These are phyloP conservation scores for Aleadryas rufinucha DNA, from an alignment of 2,113 vertebrate species.

Conservation along the genomic window DNA sequence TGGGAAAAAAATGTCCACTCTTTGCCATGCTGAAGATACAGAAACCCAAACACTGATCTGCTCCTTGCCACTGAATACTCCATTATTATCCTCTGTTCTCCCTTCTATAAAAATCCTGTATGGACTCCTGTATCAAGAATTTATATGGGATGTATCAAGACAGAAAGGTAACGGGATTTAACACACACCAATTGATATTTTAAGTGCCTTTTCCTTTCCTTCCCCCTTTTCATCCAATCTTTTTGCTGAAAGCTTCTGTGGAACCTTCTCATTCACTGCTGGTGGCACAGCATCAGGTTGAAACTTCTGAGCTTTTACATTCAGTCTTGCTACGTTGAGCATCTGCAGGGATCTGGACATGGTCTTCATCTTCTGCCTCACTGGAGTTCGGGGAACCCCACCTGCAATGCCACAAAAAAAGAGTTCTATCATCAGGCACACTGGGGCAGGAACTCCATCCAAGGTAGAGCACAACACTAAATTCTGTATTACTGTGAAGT, in stretches of 20 bases:
- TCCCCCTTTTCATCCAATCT: conserved; percentile 69
- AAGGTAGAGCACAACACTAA: not conserved
- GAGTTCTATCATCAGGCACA: not conserved
- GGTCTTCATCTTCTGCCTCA: conserved; percentile 95
- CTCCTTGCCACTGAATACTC: not conserved
- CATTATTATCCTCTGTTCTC: not conserved
- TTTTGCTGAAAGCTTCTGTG: conserved; percentile 63
- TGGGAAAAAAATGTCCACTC: not conserved
- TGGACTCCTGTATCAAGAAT: not conserved
- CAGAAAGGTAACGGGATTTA: not conserved
- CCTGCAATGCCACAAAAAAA: conserved; percentile 61
- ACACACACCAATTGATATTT: conserved; percentile 41
- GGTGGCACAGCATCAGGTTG: conserved; percentile 70
- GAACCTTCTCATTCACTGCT: conserved; percentile 49
- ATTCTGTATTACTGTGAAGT: not conserved
- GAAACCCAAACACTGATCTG: not conserved
- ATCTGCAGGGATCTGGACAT: conserved; percentile 97
- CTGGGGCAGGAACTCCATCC: not conserved
- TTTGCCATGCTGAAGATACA: not conserved
- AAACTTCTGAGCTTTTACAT: conserved; percentile 89
- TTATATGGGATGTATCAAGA: not conserved
- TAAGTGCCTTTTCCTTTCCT: conserved; percentile 60
- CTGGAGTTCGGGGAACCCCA: conserved; percentile 87
- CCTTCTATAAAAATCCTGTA: not conserved
- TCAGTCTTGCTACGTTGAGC: conserved; percentile 91